phyloP scores from a whole-genome alignment of 2,797 vertebrate species.

The Heterohyrax brucei region DNA sequence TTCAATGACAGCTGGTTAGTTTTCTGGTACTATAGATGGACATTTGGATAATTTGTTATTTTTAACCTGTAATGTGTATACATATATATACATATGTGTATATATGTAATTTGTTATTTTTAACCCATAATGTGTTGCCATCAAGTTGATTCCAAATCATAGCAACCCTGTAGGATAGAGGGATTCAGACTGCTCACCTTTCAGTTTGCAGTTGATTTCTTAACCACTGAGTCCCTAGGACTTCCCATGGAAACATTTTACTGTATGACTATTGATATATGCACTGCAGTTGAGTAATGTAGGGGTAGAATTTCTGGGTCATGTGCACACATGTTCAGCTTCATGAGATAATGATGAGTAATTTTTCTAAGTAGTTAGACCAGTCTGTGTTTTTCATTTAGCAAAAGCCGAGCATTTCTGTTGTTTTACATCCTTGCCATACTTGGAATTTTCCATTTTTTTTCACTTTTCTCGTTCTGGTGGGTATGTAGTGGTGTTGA shows the following conservation, averaged over 20 bases:
- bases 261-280: background rate
- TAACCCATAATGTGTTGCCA: too few relatives aligned
- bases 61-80: too few relatives aligned
- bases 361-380: background rate
- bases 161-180: too few relatives aligned
- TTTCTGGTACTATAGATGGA: too few relatives aligned
- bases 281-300: background rate
- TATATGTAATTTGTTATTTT: background rate
- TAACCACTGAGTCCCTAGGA: too few relatives aligned
- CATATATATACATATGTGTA: too few relatives aligned
- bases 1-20: too few relatives aligned
- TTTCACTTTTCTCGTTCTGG: background rate
- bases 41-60: background rate
- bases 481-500: background rate
- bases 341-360: background rate
- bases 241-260: background rate
- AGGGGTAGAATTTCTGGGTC: background rate
- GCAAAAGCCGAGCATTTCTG: background rate
- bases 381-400: background rate
- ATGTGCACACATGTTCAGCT: background rate
- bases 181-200: too few relatives aligned
- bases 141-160: too few relatives aligned
- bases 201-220: too few relatives aligned
- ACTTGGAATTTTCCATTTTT: background rate
- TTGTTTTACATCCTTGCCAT: background rate